Evolutionary conservation across 2,113 vertebrate species (phyloP).

Genomic region (Coregonus clupeaformis): DNA sequence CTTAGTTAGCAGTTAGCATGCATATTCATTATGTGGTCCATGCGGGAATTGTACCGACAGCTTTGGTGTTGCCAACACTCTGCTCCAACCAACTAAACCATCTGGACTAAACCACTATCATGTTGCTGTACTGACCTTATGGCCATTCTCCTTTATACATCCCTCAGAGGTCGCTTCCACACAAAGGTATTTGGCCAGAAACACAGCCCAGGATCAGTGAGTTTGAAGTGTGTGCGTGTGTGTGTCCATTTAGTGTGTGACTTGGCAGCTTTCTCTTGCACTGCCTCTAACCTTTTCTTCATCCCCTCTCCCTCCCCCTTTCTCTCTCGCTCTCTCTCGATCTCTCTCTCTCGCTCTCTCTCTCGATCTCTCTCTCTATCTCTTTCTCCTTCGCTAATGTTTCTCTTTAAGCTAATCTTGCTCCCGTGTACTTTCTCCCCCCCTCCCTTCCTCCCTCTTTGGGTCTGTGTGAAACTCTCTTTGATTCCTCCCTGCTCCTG

Average conservation of each 20-base stretch:
- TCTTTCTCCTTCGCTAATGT: background rate
- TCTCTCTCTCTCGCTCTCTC: slow-evolving; percentile 25
- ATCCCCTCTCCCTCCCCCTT: too few relatives aligned
- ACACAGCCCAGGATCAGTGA: slow-evolving; percentile 56
- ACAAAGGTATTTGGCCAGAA: slow-evolving; percentile 61
- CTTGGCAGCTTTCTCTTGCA: slow-evolving; percentile 52
- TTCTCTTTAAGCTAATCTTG: slow-evolving; percentile 35
- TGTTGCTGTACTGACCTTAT: slow-evolving; percentile 48
- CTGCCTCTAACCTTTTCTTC: slow-evolving; percentile 62
- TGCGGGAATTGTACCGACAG: background rate
- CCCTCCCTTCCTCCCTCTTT: slow-evolving; percentile 43
- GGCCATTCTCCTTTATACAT: slow-evolving; percentile 60
- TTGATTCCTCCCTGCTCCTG: slow-evolving; percentile 68
- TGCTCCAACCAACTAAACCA: slow-evolving; percentile 49
- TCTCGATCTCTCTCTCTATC: slow-evolving; percentile 14
- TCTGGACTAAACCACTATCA: slow-evolving; percentile 54
- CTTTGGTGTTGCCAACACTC: background rate
- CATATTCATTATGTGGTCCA: background rate
- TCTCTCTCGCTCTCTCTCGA: slow-evolving; percentile 6
- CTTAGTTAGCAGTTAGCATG: too few relatives aligned
- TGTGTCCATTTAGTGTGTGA: slow-evolving; percentile 57
- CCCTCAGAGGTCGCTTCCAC: slow-evolving; percentile 59
- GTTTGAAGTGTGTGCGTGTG: slow-evolving; percentile 25
- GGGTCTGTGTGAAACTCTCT: slow-evolving; percentile 70
- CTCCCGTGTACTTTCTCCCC: slow-evolving; percentile 7